Evolutionary conservation across 2,797 vertebrate genomes (phyloP), one percentile per base, ranked within the genome.

Genomic region (Vipera latastei): DNA sequence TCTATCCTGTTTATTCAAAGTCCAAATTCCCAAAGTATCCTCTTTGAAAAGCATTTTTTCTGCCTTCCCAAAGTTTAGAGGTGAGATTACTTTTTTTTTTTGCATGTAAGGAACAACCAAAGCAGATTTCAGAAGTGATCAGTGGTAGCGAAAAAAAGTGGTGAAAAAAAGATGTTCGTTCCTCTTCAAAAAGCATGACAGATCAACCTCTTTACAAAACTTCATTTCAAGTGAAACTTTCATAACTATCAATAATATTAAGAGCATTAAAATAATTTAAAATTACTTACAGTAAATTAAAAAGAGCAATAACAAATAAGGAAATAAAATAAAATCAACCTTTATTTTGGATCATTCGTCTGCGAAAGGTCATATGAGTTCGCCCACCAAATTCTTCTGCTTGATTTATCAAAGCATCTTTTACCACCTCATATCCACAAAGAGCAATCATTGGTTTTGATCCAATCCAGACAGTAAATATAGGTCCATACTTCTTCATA

Each of bases 391-490:
- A 90, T 25, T 93, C 94, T 91, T 97, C 94, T 0, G 89, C 88
- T 26, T 90, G 95, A 61, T 92, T 90, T 73, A 94, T 25, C n/a
- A 96, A 94, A 90, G 94, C 96, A 0, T 32, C 32, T 32, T 32
- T 32, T 32, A 32, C 32, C 32, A 32, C 32, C 32, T 32, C 32
- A 32, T 32, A 96, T 56, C 97, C 96, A 0, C 95, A 96, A 28
- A 97, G 94, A n/a, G 96, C 94, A 86, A 97, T 95, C n/a, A 65
- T 1, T 0, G 94, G 96, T 63, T 57, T 90, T 83, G 53, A 56
- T 57, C 69, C 69, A 0, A 57, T 57, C 89, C 89, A 90, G 55
- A 90, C 7, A 59, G 89, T 90, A 26, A 90, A 90, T 32, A 83
- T 9, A 32, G 96, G 95, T 4, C 96, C 96, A 0, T 96, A 96